Evolutionary conservation across 1,140 invertebrate species (phyloP).

Genomic region (Pomacea maculata): DNA sequence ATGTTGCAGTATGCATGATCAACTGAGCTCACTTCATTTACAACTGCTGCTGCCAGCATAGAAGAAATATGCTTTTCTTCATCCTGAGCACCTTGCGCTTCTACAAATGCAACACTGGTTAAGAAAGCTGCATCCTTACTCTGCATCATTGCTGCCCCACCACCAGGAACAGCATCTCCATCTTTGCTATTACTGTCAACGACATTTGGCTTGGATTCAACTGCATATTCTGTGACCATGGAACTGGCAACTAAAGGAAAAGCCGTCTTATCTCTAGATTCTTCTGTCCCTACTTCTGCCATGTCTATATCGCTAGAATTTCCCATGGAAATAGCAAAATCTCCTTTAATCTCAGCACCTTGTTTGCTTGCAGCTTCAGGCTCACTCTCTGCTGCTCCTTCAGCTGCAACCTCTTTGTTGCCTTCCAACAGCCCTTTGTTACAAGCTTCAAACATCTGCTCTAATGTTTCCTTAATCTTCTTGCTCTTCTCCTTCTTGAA

Average conservation of each 20-base stretch:
- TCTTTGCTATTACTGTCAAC: no score
- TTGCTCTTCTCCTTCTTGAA: slow-evolving; percentile 45
- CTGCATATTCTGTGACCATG: no score
- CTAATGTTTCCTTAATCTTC: slow-evolving; percentile 46
- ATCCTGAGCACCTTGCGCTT: neutral
- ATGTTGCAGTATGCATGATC: no score
- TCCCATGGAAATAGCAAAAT: no score
- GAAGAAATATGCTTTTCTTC: slow-evolving; percentile 15
- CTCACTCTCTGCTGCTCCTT: neutral
- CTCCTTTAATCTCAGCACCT: neutral
- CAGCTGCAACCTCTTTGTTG: neutral
- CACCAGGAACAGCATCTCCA: no score
- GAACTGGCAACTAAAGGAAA: no score
- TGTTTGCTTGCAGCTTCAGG: neutral
- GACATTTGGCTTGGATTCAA: no score
- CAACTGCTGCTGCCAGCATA: slow-evolving; percentile 15
- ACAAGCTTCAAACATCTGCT: slow-evolving; percentile 52
- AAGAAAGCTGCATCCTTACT: no score
- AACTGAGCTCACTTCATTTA: neutral
- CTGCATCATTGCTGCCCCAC: no score
- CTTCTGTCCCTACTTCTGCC: neutral
- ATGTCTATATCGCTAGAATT: neutral
- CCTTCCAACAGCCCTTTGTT: slow-evolving; percentile 23
- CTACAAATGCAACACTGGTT: no score
- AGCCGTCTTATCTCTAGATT: neutral